A percentile compares a stretch with the other conserved stretches of the same genome.
Evolutionary conservation across 2,797 vertebrate genomes (phyloP).

Genomic region (Triplophysa bombifrons): DNA sequence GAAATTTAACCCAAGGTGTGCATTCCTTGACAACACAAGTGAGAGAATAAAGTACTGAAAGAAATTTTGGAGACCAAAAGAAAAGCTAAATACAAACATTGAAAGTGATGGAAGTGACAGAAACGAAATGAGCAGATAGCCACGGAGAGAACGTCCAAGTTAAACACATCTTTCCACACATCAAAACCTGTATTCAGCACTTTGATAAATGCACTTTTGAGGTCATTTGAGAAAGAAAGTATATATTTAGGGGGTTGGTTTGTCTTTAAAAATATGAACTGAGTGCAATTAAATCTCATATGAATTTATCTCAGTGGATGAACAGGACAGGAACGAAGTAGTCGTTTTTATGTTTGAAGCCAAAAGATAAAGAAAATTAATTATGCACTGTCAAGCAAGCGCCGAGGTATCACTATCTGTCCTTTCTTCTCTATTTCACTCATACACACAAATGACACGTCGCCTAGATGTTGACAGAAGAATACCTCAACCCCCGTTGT

Average conservation of each 20-base stretch:
- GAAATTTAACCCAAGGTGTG: neutral
- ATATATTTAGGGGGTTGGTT: too few relatives aligned
- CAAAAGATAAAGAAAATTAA: neutral
- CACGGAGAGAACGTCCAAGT: neutral
- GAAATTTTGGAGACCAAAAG: neutral
- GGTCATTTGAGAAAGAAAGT: neutral
- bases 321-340: neutral
- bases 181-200: neutral
- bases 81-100: neutral
- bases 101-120: neutral
- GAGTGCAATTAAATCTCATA: neutral
- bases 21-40: neutral
- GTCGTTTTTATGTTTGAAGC: slow-evolving; percentile 1
- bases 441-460: neutral
- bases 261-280: neutral
- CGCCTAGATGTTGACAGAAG: neutral
- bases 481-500: neutral
- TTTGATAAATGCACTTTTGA: neutral
- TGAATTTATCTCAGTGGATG: neutral
- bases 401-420: neutral
- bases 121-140: neutral
- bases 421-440: neutral
- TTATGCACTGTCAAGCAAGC: neutral
- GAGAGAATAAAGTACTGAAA: neutral
- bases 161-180: neutral